A percentile compares a stretch with the other conserved stretches of the same genome.
Conservation (phyloP, 2,113 vertebrate species). For the Petrocephalus microphthalmus region DNA sequence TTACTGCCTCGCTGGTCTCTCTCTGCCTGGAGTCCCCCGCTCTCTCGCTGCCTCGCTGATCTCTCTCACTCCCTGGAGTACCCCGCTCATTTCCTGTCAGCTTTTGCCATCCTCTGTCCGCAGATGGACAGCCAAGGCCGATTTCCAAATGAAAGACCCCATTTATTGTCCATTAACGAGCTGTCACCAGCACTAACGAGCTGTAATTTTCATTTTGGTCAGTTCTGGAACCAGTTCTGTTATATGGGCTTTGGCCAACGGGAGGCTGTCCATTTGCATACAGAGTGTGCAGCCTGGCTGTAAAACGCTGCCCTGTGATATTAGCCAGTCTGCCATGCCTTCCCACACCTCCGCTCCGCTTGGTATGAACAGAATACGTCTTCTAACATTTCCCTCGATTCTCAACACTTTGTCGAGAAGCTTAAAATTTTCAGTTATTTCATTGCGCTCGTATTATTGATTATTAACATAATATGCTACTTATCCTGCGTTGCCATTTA, state of each 20-base stretch:
- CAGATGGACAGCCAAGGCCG: conserved; percentile 38
- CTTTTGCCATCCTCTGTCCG: conserved; percentile 33
- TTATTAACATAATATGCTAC: conserved; percentile 11
- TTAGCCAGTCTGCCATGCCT: not conserved
- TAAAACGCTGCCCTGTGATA: not conserved
- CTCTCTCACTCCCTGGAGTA: not conserved
- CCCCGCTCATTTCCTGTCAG: not conserved
- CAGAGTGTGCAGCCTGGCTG: not conserved
- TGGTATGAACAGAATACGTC: not conserved
- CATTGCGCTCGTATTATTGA: not conserved
- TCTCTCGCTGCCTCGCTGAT: not conserved
- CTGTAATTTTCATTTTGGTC: conserved; percentile 44
- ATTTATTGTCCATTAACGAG: conserved; percentile 61
- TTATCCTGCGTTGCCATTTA: not conserved
- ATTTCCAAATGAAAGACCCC: conserved; percentile 41
- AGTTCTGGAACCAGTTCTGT: conserved; percentile 40
- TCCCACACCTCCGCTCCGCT: not conserved
- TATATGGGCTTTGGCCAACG: conserved; percentile 25
- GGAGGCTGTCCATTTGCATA: conserved; percentile 33
- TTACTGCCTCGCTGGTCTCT: no score
- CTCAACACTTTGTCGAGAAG: not conserved
- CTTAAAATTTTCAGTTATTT: not conserved
- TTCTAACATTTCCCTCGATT: not conserved
- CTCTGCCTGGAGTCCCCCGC: no score
- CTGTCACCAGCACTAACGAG: conserved; percentile 56